A percentile compares a stretch with the other conserved stretches of the same genome.
Evolutionary conservation across 2,113 vertebrate species (phyloP).

Genomic region (Alligator mississippiensis): DNA sequence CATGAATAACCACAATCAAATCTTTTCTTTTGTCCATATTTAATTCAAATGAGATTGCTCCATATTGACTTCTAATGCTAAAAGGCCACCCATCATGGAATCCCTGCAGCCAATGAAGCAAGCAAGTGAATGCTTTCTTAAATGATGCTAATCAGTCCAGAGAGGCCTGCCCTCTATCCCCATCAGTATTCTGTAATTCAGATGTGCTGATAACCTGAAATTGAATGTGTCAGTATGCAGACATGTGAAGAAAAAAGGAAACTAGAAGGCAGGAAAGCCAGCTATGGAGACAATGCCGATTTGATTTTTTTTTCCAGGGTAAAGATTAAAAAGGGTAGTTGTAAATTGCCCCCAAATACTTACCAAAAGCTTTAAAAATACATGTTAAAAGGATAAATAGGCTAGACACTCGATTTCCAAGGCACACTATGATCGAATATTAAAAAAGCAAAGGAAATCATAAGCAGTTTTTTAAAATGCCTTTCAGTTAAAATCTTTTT

Average conservation of each 20-base stretch:
- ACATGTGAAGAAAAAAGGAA: slow-evolving; percentile 76
- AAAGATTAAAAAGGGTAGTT: slow-evolving; percentile 72
- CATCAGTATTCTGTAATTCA: slow-evolving; percentile 93
- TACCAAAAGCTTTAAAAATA: slow-evolving; percentile 55
- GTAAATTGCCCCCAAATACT: slow-evolving; percentile 67
- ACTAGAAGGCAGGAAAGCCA: slow-evolving; percentile 68
- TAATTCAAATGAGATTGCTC: slow-evolving; percentile 89
- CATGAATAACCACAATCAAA: slow-evolving; percentile 80
- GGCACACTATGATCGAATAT: slow-evolving; percentile 46
- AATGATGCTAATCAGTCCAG: slow-evolving; percentile 98
- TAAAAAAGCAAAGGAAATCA: not conserved
- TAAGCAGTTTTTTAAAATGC: not conserved
- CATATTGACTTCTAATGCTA: slow-evolving; percentile 89
- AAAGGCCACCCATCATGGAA: slow-evolving; percentile 93
- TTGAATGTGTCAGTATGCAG: slow-evolving; percentile 93
- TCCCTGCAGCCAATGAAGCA: slow-evolving; percentile 83
- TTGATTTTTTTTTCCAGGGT: slow-evolving; percentile 64
- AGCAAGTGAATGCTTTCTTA: slow-evolving; percentile 92
- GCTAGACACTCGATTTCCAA: slow-evolving; percentile 44
- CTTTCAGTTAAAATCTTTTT: not conserved
- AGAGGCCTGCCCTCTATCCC: slow-evolving; percentile 93
- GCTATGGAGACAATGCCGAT: slow-evolving; percentile 69
- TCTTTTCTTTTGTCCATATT: slow-evolving; percentile 83
- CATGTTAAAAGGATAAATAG: slow-evolving; percentile 66
- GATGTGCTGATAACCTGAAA: slow-evolving; percentile 96